Evolutionary conservation across 1,140 invertebrate genomes (phyloP).

Genomic region (Drosophila pallidifrons): DNA sequence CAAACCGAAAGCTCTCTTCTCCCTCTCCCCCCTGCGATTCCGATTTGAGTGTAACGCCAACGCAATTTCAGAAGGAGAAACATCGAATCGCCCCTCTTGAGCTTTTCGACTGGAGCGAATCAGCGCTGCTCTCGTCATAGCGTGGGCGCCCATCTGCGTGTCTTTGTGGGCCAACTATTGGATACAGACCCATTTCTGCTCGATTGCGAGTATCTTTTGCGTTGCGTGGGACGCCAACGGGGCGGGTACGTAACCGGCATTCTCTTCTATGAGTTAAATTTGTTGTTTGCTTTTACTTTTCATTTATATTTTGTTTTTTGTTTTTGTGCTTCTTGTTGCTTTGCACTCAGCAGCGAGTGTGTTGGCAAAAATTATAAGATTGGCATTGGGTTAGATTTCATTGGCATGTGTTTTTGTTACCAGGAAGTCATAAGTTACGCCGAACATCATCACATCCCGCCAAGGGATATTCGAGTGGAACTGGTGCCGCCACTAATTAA

Average conservation of each 20-base stretch:
- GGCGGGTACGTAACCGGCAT: conserved; percentile 31
- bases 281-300: conserved; percentile 2
- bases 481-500: conserved; percentile 59
- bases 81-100: conserved; percentile 34
- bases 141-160: conserved; percentile 33
- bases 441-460: not conserved
- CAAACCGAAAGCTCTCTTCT: conserved; percentile 18
- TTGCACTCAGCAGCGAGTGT: conserved; percentile 12
- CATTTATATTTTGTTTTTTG: not conserved
- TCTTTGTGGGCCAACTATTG: conserved; percentile 39
- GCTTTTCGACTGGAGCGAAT: conserved; percentile 39
- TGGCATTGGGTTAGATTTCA: conserved; percentile 53
- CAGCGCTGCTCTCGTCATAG: conserved; percentile 22
- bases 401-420: conserved; percentile 41
- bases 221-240: conserved; percentile 43
- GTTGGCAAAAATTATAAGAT: conserved; percentile 29
- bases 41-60: conserved; percentile 45
- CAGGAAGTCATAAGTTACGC: conserved; percentile 36
- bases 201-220: not conserved
- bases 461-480: conserved; percentile 9
- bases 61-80: conserved; percentile 20
- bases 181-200: not conserved
- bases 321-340: conserved; percentile 2
- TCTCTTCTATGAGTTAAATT: conserved; percentile 18
- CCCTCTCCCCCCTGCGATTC: not conserved